These are phyloP conservation scores for Prochilodus magdalenae DNA, from an alignment of 2,113 vertebrate species.

Conservation along the genomic window DNA sequence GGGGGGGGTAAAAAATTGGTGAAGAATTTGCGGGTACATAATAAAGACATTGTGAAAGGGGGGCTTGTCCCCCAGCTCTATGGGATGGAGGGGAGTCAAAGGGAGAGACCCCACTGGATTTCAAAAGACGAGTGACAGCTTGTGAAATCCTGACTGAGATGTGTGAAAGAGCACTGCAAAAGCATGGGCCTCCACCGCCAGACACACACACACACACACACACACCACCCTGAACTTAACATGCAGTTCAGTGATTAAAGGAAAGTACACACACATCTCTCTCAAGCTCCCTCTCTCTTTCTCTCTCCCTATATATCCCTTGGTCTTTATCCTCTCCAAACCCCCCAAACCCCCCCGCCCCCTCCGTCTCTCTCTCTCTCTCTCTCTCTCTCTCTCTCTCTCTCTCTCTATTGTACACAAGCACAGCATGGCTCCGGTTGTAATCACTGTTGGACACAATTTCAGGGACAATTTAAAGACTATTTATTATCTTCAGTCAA, in stretches of 20 bases:
- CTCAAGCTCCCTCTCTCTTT: slow-evolving; percentile 56
- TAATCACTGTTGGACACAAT: slow-evolving; percentile 99
- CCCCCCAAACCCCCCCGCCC: too few species aligned
- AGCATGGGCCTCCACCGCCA: slow-evolving; percentile 60
- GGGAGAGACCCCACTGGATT: slow-evolving; percentile 57
- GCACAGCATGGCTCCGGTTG: slow-evolving; percentile 94
- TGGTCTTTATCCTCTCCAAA: slow-evolving; percentile 59
- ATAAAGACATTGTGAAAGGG: slow-evolving; percentile 59
- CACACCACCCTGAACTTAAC: slow-evolving; percentile 64
- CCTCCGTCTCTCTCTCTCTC: slow-evolving; percentile 51
- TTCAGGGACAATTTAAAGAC: slow-evolving; percentile 99
- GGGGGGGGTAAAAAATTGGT: slow-evolving; percentile 22
- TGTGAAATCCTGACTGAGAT: slow-evolving; percentile 59
- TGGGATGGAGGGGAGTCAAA: slow-evolving; percentile 52
- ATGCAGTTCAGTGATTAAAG: slow-evolving; percentile 56
- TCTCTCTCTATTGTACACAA: slow-evolving; percentile 82
- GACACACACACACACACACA: slow-evolving; percentile 40
- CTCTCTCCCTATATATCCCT: slow-evolving; percentile 57
- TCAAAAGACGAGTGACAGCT: slow-evolving; percentile 62
- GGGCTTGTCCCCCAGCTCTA: slow-evolving; percentile 43
- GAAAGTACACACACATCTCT: slow-evolving; percentile 39
- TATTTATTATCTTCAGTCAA: slow-evolving; percentile 99
- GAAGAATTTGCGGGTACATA: slow-evolving; percentile 51
- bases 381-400: slow-evolving; percentile 44
- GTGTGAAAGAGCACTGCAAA: slow-evolving; percentile 61